These are phyloP conservation scores for Dermolepida albohirtum DNA, from an alignment of 2,888 invertebrate species.

Conservation along the genomic window DNA sequence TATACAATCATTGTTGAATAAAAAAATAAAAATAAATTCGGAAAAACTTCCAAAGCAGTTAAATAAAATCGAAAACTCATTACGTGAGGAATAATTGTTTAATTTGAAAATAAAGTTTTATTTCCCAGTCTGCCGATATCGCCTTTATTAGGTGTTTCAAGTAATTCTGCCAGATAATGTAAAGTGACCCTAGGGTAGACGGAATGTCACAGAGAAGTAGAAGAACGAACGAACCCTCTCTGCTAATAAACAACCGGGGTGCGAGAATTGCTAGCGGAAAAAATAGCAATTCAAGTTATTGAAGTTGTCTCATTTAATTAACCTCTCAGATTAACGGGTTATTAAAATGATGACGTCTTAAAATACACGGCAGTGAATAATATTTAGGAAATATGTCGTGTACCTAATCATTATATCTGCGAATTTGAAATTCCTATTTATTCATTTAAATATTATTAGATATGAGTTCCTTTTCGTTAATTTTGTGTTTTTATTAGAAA, in stretches of 20 bases:
- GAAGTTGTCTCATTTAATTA: slow-evolving; percentile 33
- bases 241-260: slow-evolving; percentile 30
- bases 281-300: slow-evolving; percentile 33
- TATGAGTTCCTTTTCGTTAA: too few species aligned
- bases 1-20: too few species aligned
- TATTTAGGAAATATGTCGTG: background rate
- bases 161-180: slow-evolving; percentile 31
- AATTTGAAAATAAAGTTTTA: slow-evolving; percentile 23
- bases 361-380: background rate
- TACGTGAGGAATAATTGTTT: slow-evolving; percentile 15
- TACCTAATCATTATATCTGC: too few species aligned
- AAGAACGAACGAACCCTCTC: slow-evolving; percentile 18
- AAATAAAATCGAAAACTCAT: slow-evolving; percentile 9
- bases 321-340: slow-evolving; percentile 27
- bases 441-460: too few species aligned
- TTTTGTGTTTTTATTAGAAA: too few species aligned
- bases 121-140: slow-evolving; percentile 24
- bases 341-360: slow-evolving; percentile 18
- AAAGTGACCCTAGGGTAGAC: slow-evolving; percentile 36
- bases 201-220: slow-evolving; percentile 18
- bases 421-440: too few species aligned
- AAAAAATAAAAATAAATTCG: too few species aligned
- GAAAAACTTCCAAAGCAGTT: background rate
- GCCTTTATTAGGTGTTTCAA: slow-evolving; percentile 33
- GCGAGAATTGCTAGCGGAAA: slow-evolving; percentile 20